Evolutionary conservation across 2,113 vertebrate species (phyloP), one percentile per base, ranked within the genome.

Genomic region (Carettochelys insculpta): DNA sequence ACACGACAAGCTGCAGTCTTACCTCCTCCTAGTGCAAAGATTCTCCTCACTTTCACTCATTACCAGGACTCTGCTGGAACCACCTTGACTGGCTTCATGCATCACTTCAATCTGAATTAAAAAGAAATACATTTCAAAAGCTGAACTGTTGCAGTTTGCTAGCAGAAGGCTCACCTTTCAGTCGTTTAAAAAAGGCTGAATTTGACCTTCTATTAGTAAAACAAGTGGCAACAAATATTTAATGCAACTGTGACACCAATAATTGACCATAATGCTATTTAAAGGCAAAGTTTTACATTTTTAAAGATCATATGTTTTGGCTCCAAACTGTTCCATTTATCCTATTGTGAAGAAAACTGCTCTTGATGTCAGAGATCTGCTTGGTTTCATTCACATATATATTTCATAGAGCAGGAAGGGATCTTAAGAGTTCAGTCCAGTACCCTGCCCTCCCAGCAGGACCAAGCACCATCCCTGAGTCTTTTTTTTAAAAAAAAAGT

Each of bases 81-180:
- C 98, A 83, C 98, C 98, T 92, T 98, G 98, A 85, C 98, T 98
- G 50, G 98, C 98, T 97, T 98, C 98, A 53, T 98, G 98, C 98
- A 98, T 98, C 85, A 99, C 99, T 97, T 99, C 99, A 94, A 99
- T 99, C 99, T 99, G 88, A 78, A 92, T 27, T 86, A 34, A 94
- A 89, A 95, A 93, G 16, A 81, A 14, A n/a, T 82, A 89, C 85
- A 91, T 90, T 68, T 79, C 86, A 29, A 61, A 94, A 76, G 94
- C 50, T 38, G 75, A 3, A 58, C 71, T n/a, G 79, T 41, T 80
- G 53, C 65, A 61, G n/a, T 88, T 65, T 9, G 82, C 82, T 89
- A 80, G 80, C 56, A 87, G 34, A 76, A 90, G 27, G 25, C 73
- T 12, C 61, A 38, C 8, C 73, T 48, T 13, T 82, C 31, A 17